Evolutionary conservation across 2,113 vertebrate genomes (phyloP), one percentile per base, ranked within the genome.

Genomic region (Raja brachyura): DNA sequence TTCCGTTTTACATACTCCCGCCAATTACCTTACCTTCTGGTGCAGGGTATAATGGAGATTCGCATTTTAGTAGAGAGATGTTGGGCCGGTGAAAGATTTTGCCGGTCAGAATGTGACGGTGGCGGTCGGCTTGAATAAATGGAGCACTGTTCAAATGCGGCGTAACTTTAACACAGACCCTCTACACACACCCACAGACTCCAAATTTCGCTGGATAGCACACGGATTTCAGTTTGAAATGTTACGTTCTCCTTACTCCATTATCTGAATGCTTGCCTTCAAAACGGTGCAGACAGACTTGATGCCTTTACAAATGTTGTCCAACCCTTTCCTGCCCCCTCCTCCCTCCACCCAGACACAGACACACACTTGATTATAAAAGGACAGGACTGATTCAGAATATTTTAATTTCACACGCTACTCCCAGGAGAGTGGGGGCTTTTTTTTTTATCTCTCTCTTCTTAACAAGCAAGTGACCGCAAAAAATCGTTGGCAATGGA

Each of bases 351-450:
- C 28, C 16, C 39, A 48, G 39, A 48, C 39, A 85, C 56, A 85
- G 10, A 61, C 56, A 85, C 25, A 86, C 28, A n/a, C 13, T 61
- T 86, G 59, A 61, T 61, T 86, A 86, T 61, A 86, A 61, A 86
- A 88, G 18, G 83, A 66, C 83, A 83, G 75, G 94, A 93, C 95
- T 95, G 95, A 96, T 96, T 96, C 95, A 97, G 83, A 88, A 88
- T 88, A 88, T 88, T 88, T 97, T 96, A 95, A 97, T 97, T 97
- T 97, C 96, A 97, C 96, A 96, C 96, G 96, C 96, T 93, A 95
- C 96, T 94, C 94, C 94, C 93, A 93, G 94, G 83, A 88, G 83
- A 88, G 14, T 86, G 83, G n/a, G 59, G 95, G 95, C 39, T 25
- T 28, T 88, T 63, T 63, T 66, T 88, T 10, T 48, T 48, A n/a